Evolutionary conservation across 2,113 vertebrate species (phyloP).

Genomic region (Capreolus pygargus): DNA sequence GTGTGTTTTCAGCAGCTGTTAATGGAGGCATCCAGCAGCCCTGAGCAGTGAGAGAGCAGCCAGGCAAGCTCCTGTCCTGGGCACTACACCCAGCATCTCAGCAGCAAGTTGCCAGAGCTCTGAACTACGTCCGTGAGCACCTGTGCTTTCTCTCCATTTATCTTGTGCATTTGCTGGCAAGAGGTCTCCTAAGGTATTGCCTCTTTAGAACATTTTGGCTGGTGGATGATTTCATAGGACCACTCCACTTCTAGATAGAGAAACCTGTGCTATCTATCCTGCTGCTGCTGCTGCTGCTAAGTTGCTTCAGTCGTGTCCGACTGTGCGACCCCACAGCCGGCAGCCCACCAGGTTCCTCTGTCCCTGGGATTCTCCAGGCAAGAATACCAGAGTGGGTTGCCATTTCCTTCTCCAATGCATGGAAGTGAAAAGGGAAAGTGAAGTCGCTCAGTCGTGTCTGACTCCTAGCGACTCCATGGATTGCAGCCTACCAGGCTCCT

Average conservation of each 20-base stretch:
- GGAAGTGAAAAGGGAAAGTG: too few relatives aligned
- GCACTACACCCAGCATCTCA: not conserved
- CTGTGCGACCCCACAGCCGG: not conserved
- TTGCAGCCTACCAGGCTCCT: not conserved
- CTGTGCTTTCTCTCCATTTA: not conserved
- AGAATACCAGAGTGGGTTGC: not conserved
- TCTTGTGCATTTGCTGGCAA: not conserved
- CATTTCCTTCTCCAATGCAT: not conserved
- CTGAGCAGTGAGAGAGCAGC: not conserved
- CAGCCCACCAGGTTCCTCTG: not conserved
- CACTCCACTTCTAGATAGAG: not conserved
- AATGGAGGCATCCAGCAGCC: not conserved
- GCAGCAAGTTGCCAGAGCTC: not conserved
- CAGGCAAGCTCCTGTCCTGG: not conserved
- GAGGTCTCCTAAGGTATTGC: not conserved
- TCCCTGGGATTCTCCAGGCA: not conserved
- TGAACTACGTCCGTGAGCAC: not conserved
- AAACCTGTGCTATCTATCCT: not conserved
- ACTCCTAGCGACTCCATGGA: not conserved
- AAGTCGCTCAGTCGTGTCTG: rapidly evolving
- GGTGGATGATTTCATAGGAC: not conserved
- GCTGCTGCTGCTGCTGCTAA: not conserved
- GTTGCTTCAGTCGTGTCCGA: not conserved
- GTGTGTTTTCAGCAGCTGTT: not conserved
- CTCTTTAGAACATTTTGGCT: not conserved